Conservation (phyloP, 2,797 vertebrate genomes). For the Coluber constrictor region DNA sequence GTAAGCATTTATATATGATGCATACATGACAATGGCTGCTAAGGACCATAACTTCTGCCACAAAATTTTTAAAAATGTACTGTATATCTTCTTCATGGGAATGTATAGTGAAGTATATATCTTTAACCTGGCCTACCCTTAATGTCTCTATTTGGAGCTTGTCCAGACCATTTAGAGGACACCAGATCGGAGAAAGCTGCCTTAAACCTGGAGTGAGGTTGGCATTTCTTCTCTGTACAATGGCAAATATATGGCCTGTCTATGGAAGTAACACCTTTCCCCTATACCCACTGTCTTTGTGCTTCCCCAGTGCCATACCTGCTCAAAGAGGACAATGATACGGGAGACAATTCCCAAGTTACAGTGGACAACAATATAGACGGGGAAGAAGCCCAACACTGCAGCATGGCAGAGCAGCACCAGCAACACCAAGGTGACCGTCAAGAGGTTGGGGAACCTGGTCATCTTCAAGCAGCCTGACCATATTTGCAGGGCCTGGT, state of each 20-base stretch:
- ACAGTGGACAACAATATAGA: no score
- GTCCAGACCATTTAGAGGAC: not conserved
- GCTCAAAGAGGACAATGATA: no score
- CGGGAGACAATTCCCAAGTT: no score
- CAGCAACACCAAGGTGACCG: no score
- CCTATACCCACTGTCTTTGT: not conserved
- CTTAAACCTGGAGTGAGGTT: not conserved
- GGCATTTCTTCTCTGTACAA: not conserved
- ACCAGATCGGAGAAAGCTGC: not conserved
- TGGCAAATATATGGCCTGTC: no score
- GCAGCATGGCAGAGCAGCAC: no score
- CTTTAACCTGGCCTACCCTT: not conserved
- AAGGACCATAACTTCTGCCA: not conserved
- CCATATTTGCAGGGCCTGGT: slow-evolving; percentile 75
- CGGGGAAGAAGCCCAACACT: no score
- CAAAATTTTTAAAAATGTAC: not conserved
- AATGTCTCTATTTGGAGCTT: not conserved
- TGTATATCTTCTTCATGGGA: not conserved
- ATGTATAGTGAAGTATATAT: not conserved
- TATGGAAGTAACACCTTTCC: not conserved
- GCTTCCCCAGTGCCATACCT: no score
- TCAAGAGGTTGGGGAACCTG: slow-evolving; percentile 43
- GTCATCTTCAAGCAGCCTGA: slow-evolving; percentile 63
- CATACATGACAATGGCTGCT: not conserved
- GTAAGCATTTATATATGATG: not conserved